Base-by-base conservation (phyloP, 2,113 vertebrate genomes). In the Paratilapia polleni region DNA sequence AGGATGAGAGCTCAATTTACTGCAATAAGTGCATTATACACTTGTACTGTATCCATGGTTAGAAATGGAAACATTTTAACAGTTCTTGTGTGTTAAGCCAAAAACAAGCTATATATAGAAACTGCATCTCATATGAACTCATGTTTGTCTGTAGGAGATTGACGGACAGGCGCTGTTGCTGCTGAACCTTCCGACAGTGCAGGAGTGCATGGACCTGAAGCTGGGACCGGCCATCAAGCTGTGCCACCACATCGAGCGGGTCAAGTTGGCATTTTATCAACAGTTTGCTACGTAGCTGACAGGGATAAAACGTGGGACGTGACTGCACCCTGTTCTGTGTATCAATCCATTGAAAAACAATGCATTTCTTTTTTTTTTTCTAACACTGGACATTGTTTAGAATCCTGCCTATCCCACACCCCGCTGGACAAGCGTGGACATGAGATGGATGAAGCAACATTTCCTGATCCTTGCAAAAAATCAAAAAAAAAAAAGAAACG, bases 121-220 rank as follows among this genome's bases (percentile, higher is more conserved):
- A 56, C 5, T 60, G 14, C 4, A 38, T 64, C 49, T 82, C 31
- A 49, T 19, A 10, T 49, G 2, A 57, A 78, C 57, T 31, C 1
- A 2, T 58, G 2, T 62, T 41, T 92, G 58, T 87, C 93, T 88
- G 62, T 90, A 99, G 98, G 98, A 99, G 93, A 99, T 99, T 3
- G 98, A 99, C n/a, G 98, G 98, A 80, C 98, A 99, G 91, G 98
- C 98, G 5, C 95, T 99, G 80, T 96, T 99, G 82, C 96, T 99
- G 88, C 97, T 99, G 77, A 99, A 98, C 73, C 97, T 99, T 78
- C 98, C 98, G 10, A 99, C 98, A 1, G 97, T 99, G 86, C 98
- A 99, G 93, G 98, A 99, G 94, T 99, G 98, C 87, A 99, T 99
- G 98, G 98, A 99, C 94, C 96, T 99, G 93, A 99, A 99, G 94